phyloP scores from a whole-genome alignment of 2,888 invertebrate species.

The Apomyelois bistriatella region DNA sequence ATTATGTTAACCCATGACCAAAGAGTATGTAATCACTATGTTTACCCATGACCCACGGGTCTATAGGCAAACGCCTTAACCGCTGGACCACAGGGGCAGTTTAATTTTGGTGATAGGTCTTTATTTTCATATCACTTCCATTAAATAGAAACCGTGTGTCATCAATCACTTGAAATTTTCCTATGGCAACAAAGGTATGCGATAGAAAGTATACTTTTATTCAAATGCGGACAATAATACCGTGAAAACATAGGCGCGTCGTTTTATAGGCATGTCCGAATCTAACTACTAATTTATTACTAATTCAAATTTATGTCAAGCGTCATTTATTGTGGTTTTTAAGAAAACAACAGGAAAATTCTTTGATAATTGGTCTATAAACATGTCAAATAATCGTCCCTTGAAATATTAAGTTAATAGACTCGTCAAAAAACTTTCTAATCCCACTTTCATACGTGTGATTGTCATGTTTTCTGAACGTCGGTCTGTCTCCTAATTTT shows the following conservation, averaged over 20 bases:
- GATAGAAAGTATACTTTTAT: neutral
- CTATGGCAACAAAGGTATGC: slow-evolving; percentile 1
- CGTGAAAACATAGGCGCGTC: neutral
- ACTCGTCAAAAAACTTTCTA: neutral
- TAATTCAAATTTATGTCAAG: neutral
- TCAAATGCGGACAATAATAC: neutral
- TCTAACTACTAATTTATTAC: neutral
- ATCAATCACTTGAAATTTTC: slow-evolving; percentile 7
- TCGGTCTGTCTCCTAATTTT: too few species aligned
- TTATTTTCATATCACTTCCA: neutral
- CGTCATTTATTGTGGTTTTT: neutral
- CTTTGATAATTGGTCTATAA: neutral
- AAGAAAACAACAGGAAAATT: neutral
- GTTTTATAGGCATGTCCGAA: neutral
- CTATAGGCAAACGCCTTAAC: too few species aligned
- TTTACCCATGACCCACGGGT: too few species aligned
- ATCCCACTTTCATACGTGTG: too few species aligned
- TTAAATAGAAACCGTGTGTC: neutral
- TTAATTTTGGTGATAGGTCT: neutral
- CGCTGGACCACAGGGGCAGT: too few species aligned
- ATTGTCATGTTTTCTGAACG: too few species aligned
- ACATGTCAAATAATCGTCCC: neutral
- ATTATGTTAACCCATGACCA: too few species aligned
- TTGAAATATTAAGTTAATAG: neutral
- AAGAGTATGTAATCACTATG: too few species aligned